A percentile compares a stretch with the other conserved stretches of the same genome.
Evolutionary conservation across 2,113 vertebrate species (phyloP).

Genomic region (Theropithecus gelada): DNA sequence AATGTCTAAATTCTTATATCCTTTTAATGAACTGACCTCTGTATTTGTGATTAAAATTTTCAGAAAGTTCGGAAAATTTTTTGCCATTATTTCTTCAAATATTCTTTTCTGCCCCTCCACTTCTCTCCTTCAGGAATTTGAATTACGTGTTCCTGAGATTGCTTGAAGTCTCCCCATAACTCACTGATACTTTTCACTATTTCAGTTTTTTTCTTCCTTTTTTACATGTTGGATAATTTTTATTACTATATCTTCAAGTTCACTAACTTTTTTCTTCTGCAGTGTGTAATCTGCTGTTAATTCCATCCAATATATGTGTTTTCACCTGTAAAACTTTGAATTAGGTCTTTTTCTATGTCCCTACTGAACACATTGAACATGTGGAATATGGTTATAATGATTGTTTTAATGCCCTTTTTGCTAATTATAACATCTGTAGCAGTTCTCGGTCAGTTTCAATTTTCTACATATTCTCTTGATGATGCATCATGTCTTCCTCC

Average conservation of each 20-base stretch:
- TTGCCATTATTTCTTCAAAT: neutral
- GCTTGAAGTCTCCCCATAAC: neutral
- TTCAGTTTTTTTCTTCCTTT: neutral
- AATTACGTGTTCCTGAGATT: neutral
- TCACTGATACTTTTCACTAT: neutral
- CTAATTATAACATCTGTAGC: neutral
- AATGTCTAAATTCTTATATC: neutral
- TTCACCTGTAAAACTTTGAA: neutral
- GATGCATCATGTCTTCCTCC: neutral
- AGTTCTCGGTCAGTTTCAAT: neutral
- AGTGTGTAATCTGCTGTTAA: neutral
- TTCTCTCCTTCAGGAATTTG: neutral
- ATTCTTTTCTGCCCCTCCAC: neutral
- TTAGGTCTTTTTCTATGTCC: neutral
- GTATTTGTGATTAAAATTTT: neutral
- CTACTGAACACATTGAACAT: neutral
- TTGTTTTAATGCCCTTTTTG: neutral
- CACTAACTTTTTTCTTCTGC: neutral
- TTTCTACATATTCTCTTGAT: neutral
- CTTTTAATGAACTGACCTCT: neutral
- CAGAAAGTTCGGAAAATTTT: neutral
- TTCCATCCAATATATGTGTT: neutral
- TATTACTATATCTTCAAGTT: neutral
- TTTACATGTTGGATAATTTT: neutral
- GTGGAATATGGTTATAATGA: neutral